These are phyloP conservation scores for Tenrec ecaudatus DNA, from an alignment of 2,113 vertebrate genomes.

Conservation along the genomic window DNA sequence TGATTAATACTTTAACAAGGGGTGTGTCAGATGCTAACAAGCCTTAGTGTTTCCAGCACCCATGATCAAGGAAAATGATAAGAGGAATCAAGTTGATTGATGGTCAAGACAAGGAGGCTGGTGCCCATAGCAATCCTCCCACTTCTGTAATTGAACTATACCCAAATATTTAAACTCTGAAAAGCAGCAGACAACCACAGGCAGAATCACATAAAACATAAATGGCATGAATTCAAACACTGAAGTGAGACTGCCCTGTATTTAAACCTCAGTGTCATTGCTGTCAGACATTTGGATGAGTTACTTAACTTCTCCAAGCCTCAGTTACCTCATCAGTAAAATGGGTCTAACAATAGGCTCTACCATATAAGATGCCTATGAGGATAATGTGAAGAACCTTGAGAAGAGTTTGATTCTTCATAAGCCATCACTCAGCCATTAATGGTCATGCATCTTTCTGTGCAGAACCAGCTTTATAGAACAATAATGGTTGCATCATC, in stretches of 20 bases:
- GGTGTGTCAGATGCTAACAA: too few relatives aligned
- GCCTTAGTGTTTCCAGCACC: too few relatives aligned
- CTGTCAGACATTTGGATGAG: not conserved
- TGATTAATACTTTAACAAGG: too few relatives aligned
- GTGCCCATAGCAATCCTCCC: too few relatives aligned
- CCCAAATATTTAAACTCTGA: not conserved
- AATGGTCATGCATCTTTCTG: not conserved
- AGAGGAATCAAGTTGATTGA: too few relatives aligned
- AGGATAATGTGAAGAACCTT: not conserved
- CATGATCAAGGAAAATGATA: too few relatives aligned
- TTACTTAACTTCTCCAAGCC: not conserved
- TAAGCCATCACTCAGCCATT: not conserved
- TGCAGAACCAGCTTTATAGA: not conserved
- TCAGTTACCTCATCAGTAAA: too few relatives aligned
- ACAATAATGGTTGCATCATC: not conserved
- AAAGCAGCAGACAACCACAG: not conserved
- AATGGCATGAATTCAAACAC: not conserved
- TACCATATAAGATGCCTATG: not conserved
- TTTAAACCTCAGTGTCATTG: slow-evolving; percentile 10
- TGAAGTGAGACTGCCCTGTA: not conserved
- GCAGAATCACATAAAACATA: not conserved
- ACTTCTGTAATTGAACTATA: not conserved
- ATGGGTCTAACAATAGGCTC: too few relatives aligned
- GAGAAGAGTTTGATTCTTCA: not conserved
- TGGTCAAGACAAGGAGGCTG: too few relatives aligned